Conservation (phyloP, 2,797 vertebrate species). For the Nyctibius grandis region DNA sequence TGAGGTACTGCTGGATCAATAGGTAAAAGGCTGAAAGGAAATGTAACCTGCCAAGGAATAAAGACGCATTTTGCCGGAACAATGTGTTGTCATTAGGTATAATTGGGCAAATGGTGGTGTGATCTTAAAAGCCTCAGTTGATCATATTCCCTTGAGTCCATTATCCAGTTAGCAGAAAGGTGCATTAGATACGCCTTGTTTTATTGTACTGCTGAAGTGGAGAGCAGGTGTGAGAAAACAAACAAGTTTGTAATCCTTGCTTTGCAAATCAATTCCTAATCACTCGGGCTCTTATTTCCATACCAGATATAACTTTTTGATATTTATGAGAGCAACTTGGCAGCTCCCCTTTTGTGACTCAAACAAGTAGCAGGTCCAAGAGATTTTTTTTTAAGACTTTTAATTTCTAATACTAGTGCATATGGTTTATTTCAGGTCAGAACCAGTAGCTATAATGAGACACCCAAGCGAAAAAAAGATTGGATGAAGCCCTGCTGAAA, state of each 20-base stretch:
- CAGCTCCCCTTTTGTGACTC: neutral
- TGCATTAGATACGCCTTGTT: slow-evolving; percentile 35
- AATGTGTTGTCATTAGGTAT: slow-evolving; percentile 27
- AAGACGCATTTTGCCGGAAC: neutral
- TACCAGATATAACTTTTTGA: neutral
- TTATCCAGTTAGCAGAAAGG: slow-evolving; percentile 17
- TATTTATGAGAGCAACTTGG: slow-evolving; percentile 25
- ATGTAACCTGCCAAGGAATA: slow-evolving; percentile 6
- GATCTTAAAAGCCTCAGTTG: slow-evolving; percentile 30
- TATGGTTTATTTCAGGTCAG: neutral
- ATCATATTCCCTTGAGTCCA: slow-evolving; percentile 19
- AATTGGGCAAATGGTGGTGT: slow-evolving; percentile 44
- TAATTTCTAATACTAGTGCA: neutral
- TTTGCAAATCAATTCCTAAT: slow-evolving; percentile 45
- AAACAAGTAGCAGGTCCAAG: neutral
- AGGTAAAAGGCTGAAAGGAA: slow-evolving; percentile 9
- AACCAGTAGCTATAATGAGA: neutral
- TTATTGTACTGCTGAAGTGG: slow-evolving; percentile 5
- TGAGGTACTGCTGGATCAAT: neutral
- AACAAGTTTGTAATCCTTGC: neutral
- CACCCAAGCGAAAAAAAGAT: neutral
- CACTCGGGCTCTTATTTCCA: slow-evolving; percentile 19
- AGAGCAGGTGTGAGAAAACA: slow-evolving; percentile 15
- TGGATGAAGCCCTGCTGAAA: neutral
- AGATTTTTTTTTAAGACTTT: neutral